Base-by-base conservation (phyloP, 2,888 invertebrate genomes). In the Agonum fuliginosum region DNA sequence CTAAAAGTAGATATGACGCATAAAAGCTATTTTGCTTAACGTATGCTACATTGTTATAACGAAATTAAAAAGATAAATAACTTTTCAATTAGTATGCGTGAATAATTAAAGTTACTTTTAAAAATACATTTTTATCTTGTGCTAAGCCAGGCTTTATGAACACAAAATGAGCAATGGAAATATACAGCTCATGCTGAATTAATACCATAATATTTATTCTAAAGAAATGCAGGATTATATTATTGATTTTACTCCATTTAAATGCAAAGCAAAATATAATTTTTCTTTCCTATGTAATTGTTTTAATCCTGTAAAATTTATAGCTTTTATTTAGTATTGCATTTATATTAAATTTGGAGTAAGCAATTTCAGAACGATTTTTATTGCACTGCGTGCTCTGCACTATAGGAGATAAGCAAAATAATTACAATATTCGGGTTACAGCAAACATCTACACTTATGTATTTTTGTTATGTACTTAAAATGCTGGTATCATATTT, bases 1-100 rank as follows among this genome's bases (percentile, higher is more conserved):
- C 76, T 76, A 37, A 48, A 30, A 74, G 58, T 34, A 62, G 58
- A 62, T 62, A 54, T 54, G 24, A 54, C 22, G 24, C 37, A 22
- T 22, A 54, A 54, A 22, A 20, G 24, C 0, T 20, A 54, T 54
- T 54, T n/a, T 17, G 30, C 27, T 62, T 54, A 62, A 30, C 34
- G 27, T 62, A 14, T 58, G 27, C 58, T 46, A 10, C n/a, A 37
- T 37, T 37, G 37, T 37, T 37, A 46, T 46, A 17, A 46, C 46
- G 17, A 46, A 46, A 12, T 46, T 46, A 14, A 14, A 30, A 12
- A 62, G 14, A 4, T 62, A 62, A 12, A 62, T 62, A 62, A 62
- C 27, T 27, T 30, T 17, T 62, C 58, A 62, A 62, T 8, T 62
- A 27, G 8, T 58, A 58, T 62, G 27, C 27, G 30, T 27, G 27